A percentile compares a stretch with the other conserved stretches of the same genome.
Conservation (phyloP, 2,888 invertebrate genomes). For the Habroteleia sp. region DNA sequence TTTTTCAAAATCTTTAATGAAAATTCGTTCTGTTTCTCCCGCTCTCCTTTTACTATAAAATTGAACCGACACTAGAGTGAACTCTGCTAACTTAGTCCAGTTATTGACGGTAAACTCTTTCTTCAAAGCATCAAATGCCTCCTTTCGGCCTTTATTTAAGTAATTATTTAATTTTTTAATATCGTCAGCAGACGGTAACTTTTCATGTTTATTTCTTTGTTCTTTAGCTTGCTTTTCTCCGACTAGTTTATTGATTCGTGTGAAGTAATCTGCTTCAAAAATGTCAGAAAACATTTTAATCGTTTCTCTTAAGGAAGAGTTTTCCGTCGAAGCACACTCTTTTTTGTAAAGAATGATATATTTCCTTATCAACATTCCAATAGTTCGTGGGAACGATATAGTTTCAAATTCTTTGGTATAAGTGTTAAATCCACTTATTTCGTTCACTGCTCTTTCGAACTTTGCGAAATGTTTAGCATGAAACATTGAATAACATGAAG, state of each 20-base stretch:
- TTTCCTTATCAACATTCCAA: neutral
- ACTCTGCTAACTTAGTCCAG: conserved; percentile 6
- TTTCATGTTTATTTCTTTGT: neutral
- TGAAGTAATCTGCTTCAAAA: conserved; percentile 10
- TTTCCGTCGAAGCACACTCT: neutral
- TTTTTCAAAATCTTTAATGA: conserved; percentile 13
- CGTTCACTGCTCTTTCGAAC: neutral
- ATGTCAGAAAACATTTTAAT: conserved; percentile 4
- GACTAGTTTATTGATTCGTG: conserved; percentile 12
- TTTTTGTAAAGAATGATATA: neutral
- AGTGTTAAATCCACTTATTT: conserved; percentile 1
- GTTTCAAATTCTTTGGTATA: conserved; percentile 10
- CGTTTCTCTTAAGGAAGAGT: neutral
- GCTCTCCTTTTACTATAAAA: conserved; percentile 14
- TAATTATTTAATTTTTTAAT: neutral
- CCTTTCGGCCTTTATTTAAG: neutral
- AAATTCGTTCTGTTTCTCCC: conserved; percentile 19
- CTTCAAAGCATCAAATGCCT: neutral
- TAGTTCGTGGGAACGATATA: conserved; percentile 1
- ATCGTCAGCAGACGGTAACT: neutral
- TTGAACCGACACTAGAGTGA: conserved; percentile 5
- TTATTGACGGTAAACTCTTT: neutral
- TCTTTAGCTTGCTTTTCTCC: neutral
- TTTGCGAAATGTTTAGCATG: neutral
- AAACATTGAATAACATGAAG: neutral